Percentiles rank a stretch among this genome's conserved stretches.
phyloP scores from a whole-genome alignment of 1,140 invertebrate genomes.

The Colletes gigas region DNA sequence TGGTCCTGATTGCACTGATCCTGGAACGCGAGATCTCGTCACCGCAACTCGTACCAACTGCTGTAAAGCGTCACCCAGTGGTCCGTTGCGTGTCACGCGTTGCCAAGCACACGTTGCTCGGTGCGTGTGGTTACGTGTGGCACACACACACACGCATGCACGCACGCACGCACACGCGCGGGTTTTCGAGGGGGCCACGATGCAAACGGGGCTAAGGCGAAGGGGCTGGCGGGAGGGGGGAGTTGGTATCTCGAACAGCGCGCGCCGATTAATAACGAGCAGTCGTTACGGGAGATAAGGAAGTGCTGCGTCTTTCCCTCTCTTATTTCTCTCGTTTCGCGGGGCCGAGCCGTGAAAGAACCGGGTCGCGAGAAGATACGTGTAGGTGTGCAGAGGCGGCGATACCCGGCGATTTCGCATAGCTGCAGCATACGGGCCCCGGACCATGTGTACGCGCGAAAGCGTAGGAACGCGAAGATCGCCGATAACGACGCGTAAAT shows the following conservation, averaged over 20 bases:
- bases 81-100: no score
- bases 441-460: not conserved
- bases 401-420: constrained; percentile 10
- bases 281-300: constrained; percentile 75
- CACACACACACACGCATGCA: no score
- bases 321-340: constrained; percentile 65
- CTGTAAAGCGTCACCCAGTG: no score
- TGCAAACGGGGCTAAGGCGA: not conserved
- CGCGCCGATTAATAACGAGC: constrained; percentile 77
- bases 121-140: no score
- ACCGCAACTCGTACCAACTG: no score
- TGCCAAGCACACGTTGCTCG: no score
- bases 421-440: not conserved
- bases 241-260: constrained; percentile 58
- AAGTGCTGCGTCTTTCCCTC: constrained; percentile 65
- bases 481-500: constrained; percentile 38
- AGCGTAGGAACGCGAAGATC: constrained; percentile 18
- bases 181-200: no score
- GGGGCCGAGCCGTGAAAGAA: constrained; percentile 40
- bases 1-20: no score
- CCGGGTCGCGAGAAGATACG: constrained; percentile 34
- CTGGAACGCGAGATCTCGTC: no score
- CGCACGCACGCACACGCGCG: no score
- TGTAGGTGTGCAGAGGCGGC: not conserved
- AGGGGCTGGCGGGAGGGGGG: constrained; percentile 1